Percentiles rank a stretch among this genome's conserved stretches.
phyloP scores from a whole-genome alignment of 2,113 vertebrate genomes.

The Gnathonemus longibarbis region DNA sequence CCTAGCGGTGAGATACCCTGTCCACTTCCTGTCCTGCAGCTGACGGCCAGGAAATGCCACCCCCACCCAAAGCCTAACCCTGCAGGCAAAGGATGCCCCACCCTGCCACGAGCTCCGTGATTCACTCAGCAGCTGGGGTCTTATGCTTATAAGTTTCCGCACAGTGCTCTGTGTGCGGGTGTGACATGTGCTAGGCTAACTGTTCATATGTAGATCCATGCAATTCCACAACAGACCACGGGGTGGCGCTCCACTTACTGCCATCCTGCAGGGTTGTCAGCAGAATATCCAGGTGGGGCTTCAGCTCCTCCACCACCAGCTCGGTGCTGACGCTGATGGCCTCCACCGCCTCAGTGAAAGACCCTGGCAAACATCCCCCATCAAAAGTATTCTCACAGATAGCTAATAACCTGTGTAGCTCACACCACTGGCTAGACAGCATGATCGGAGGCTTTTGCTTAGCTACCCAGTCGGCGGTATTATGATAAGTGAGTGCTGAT shows the following conservation, averaged over 20 bases:
- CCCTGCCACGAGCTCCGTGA: not conserved
- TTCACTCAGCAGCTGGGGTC: not conserved
- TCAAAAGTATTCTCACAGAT: not conserved
- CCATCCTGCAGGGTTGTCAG: slow-evolving; percentile 44
- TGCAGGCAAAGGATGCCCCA: too few species aligned
- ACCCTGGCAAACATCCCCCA: slow-evolving; percentile 3
- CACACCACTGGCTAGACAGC: not conserved
- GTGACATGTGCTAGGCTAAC: not conserved
- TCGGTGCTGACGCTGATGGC: slow-evolving; percentile 58
- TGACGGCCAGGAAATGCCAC: not conserved
- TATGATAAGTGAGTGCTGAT: not conserved
- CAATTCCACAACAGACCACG: not conserved
- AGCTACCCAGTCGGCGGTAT: not conserved
- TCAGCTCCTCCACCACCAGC: slow-evolving; percentile 53
- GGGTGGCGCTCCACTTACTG: slow-evolving; percentile 41
- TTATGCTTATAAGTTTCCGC: not conserved
- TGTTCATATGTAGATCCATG: not conserved
- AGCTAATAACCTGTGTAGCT: not conserved
- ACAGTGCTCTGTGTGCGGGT: not conserved
- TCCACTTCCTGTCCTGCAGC: not conserved
- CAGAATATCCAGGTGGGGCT: slow-evolving; percentile 56
- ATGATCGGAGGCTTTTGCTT: not conserved
- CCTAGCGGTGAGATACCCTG: not conserved
- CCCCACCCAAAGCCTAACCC: not conserved
- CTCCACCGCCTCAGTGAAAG: slow-evolving; percentile 51